Conservation (phyloP, 2,888 invertebrate species). For the Apodemia mormo region DNA sequence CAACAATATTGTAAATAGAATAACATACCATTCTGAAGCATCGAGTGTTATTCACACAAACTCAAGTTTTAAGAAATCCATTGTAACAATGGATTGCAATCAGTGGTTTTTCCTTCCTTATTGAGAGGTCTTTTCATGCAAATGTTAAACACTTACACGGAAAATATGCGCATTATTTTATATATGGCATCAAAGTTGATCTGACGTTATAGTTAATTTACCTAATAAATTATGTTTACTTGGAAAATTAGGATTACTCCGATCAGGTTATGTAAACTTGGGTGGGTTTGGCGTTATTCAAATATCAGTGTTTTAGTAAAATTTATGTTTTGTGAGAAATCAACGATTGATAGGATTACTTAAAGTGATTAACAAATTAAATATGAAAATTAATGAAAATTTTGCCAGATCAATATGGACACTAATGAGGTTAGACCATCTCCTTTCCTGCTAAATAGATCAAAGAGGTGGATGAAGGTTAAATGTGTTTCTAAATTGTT, state of each 20-base stretch:
- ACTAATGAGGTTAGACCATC: too few relatives aligned
- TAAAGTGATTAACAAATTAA: too few relatives aligned
- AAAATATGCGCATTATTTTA: neutral
- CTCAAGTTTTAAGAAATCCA: neutral
- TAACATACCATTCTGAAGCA: neutral
- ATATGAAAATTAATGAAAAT: too few relatives aligned
- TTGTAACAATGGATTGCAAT: neutral
- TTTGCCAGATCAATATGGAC: too few relatives aligned
- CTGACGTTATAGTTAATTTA: conserved; percentile 4
- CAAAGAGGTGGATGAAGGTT: too few relatives aligned
- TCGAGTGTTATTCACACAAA: neutral
- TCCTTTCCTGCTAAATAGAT: too few relatives aligned
- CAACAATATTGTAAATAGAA: neutral
- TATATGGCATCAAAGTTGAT: neutral
- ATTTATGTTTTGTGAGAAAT: too few relatives aligned
- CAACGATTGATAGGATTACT: too few relatives aligned
- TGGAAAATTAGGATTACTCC: neutral
- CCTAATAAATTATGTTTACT: neutral
- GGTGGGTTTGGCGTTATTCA: neutral
- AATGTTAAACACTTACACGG: neutral
- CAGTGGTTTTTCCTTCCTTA: conserved; percentile 4
- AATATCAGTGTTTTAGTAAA: too few relatives aligned
- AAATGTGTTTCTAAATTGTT: too few relatives aligned
- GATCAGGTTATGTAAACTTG: neutral
- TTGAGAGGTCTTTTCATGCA: neutral